Conservation (phyloP, 2,888 invertebrate species). For the Agriotes lineatus region DNA sequence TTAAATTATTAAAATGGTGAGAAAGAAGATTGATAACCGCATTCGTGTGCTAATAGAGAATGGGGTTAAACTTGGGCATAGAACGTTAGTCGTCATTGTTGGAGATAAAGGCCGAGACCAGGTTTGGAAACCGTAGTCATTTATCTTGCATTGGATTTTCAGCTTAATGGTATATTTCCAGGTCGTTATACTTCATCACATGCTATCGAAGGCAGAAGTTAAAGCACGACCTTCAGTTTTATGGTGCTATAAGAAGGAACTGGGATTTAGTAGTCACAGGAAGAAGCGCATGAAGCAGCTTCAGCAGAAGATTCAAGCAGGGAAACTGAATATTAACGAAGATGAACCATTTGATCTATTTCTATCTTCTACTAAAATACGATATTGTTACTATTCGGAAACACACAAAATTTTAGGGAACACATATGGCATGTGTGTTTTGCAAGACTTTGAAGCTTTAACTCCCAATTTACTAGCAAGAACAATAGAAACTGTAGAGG, state of each 20-base stretch:
- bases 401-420: conserved; percentile 98
- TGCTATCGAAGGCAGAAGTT: conserved; percentile 94
- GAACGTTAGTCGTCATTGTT: conserved; percentile 94
- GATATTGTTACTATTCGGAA: conserved; percentile 97
- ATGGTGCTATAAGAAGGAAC: conserved; percentile 97
- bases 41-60: conserved; percentile 96
- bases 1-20: conserved; percentile 78
- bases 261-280: conserved; percentile 79
- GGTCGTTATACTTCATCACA: conserved; percentile 97
- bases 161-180: conserved; percentile 61
- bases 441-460: conserved; percentile 91
- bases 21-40: conserved; percentile 97
- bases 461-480: conserved; percentile 97
- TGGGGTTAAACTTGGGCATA: conserved; percentile 90
- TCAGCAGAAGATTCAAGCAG: conserved; percentile 87
- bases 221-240: conserved; percentile 94
- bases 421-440: conserved; percentile 87
- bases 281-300: conserved; percentile 91
- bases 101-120: conserved; percentile 97
- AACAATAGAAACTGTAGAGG: conserved; percentile 98
- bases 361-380: conserved; percentile 94
- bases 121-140: conserved; percentile 67
- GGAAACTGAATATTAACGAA: conserved; percentile 90
- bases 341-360: conserved; percentile 98
- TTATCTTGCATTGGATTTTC: neutral